Base-by-base conservation (phyloP, 1,140 invertebrate genomes). In the Colletes gigas region DNA sequence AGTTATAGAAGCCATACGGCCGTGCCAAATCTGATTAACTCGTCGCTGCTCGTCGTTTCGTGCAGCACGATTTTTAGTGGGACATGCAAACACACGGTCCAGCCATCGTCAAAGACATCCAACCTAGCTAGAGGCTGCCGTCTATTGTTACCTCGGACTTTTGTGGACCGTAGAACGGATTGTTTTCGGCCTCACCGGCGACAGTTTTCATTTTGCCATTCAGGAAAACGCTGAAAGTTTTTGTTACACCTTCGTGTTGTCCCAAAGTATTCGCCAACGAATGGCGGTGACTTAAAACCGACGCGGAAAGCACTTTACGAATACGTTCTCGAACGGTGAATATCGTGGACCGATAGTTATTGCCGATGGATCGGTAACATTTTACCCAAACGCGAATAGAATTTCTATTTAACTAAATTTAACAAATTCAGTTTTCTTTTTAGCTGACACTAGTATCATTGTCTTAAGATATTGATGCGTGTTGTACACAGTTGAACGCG, bases 21-120 rank as follows among this genome's bases (percentile, higher is more conserved):
- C 15, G 54, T 41, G 39, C 54, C 50, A 76, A 84, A 85, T 81
- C 78, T 81, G 73, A 60, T 85, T 84, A 84, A 77, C 39, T 73
- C 52, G 30, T 44, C 50, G 54, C 50, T 70, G 57, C 55, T 72
- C 41, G 41, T 55, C 60, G 71, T 60, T 75, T 60, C 54, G 47
- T 12, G 66, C 47, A 62, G 44, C 78, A 52, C 72, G 62, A 55
- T 76, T 81, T 85, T 76, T 77, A 75, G n/a, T 68, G 71, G 71
- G 54, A 80, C 78, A 39, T 75, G 78, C 78, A 80, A 80, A 75
- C 78, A 80, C 44, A 75, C 71, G 44, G 63, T 54, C 54, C 44
- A 19, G 17, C 17, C 62, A 0, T 7, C 63, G 17, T 80, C 78
- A 80, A 80, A 80, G 71, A 75, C 54, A 50, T 68, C 54, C 70